phyloP scores from a whole-genome alignment of 1,140 invertebrate species.

The Drosophila suzukii region DNA sequence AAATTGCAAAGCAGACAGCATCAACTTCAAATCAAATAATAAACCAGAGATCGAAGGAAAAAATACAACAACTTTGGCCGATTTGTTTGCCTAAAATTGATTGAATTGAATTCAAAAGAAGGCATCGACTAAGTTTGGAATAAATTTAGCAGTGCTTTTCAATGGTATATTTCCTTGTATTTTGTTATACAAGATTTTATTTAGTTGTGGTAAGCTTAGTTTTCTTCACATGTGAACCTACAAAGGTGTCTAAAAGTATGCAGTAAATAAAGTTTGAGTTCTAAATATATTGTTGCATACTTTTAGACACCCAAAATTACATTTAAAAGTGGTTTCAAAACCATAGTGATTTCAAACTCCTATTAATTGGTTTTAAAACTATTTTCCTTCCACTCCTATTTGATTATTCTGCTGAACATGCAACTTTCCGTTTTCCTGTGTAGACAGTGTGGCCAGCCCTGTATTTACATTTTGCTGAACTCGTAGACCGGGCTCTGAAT shows the following conservation, averaged over 20 bases:
- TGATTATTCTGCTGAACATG: slow-evolving; percentile 7
- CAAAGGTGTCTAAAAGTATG: no score
- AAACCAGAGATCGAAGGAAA: not conserved
- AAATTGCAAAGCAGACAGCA: slow-evolving; percentile 36
- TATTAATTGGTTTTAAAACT: not conserved
- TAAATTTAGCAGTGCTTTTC: not conserved
- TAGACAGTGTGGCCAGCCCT: slow-evolving; percentile 3
- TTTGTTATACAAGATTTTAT: not conserved
- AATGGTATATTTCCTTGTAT: not conserved
- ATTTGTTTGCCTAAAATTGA: slow-evolving; percentile 33
- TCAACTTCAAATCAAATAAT: slow-evolving; percentile 13
- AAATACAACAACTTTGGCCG: slow-evolving; percentile 11
- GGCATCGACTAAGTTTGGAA: no score
- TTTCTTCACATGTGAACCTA: not conserved
- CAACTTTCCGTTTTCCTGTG: not conserved
- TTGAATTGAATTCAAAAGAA: slow-evolving; percentile 14
- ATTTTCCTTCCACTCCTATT: not conserved
- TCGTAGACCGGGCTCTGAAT: slow-evolving; percentile 31
- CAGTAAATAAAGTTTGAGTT: no score
- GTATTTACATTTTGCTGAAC: slow-evolving; percentile 31
- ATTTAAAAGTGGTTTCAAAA: no score
- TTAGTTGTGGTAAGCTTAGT: no score
- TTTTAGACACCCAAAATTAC: no score
- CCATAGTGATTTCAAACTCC: not conserved
- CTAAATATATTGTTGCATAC: no score